Base-by-base conservation (phyloP, 1,140 invertebrate species). In the Neoseiulus cucumeris region DNA sequence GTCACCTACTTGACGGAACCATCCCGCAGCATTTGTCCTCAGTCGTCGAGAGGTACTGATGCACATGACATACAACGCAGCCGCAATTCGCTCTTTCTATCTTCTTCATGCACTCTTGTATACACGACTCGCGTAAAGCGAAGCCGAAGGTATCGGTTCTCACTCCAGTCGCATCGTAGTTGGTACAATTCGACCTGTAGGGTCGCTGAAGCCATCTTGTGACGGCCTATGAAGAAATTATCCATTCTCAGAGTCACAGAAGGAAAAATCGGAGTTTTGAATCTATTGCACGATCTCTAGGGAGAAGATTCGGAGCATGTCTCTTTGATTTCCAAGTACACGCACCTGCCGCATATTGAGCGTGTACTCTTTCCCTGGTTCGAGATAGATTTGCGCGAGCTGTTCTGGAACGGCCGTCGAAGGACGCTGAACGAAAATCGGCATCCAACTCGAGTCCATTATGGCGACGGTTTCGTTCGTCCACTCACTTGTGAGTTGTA, bases 351-450 rank as follows among this genome's bases (percentile, higher is more conserved):
- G 25, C 51, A 25, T 59, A 9, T 59, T 59, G 4, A 59, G 51
- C 14, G 22, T 18, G 22, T 18, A 59, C 17, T 29, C 14, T 9
- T 25, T 59, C 14, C 51, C 51, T 12, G 51, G 51, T 9, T 59
- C 51, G 22, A 59, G 51, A 33, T 59, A 59, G 22, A 59, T 59
- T 25, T 20, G 51, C 1, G 51, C 14, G 14, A 47, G 45, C 18
- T 28, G 45, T 47, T 47, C 45, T 5, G 45, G 45, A 5, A 47
- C 28, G 7, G 14, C 51, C 22, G 51, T 25, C 12, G 17, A 25
- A 33, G 51, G 51, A 18, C 51, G 25, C 33, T 59, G 51, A 17
- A 59, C 51, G 22, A 59, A 59, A 59, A 59, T 59, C 22, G 51
- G 51, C 51, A 59, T 59, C 33, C 1, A 59, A 17, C 51, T 14